Conservation (phyloP, 2,888 invertebrate genomes). For the Cyrtodaria siliqua region DNA sequence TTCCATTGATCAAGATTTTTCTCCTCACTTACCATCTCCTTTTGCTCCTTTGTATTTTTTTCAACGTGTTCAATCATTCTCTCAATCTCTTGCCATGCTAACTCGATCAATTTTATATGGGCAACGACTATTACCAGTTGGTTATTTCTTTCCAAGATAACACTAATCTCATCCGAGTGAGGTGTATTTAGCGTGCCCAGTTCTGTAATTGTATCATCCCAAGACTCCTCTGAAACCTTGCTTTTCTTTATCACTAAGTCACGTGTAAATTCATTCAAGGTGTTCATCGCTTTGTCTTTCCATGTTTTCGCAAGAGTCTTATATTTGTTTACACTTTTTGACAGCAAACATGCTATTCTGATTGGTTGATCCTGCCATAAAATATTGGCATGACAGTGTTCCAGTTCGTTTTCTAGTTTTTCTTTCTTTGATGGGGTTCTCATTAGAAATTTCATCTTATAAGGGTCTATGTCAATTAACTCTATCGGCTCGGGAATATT, state of each 20-base stretch:
- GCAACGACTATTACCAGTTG: conserved; percentile 9
- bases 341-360: conserved; percentile 41
- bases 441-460: conserved; percentile 9
- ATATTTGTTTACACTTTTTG: conserved; percentile 41
- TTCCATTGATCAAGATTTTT: conserved; percentile 6
- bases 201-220: neutral
- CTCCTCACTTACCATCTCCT: conserved; percentile 5
- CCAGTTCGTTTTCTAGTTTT: neutral
- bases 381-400: neutral
- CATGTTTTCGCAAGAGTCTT: conserved; percentile 44
- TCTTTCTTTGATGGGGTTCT: neutral
- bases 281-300: conserved; percentile 24
- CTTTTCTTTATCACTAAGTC: neutral
- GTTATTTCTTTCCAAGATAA: conserved; percentile 4
- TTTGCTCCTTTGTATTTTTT: neutral
- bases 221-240: neutral
- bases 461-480: neutral
- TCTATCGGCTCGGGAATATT: conserved; percentile 3
- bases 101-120: neutral
- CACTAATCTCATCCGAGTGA: conserved; percentile 16
- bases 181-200: conserved; percentile 1
- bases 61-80: conserved; percentile 4
- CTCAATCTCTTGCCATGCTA: conserved; percentile 7
- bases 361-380: conserved; percentile 11
- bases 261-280: conserved; percentile 8